Percentiles rank a stretch among this genome's conserved stretches.
Conservation (phyloP, 2,113 vertebrate genomes). For the Tachuris rubrigastra region DNA sequence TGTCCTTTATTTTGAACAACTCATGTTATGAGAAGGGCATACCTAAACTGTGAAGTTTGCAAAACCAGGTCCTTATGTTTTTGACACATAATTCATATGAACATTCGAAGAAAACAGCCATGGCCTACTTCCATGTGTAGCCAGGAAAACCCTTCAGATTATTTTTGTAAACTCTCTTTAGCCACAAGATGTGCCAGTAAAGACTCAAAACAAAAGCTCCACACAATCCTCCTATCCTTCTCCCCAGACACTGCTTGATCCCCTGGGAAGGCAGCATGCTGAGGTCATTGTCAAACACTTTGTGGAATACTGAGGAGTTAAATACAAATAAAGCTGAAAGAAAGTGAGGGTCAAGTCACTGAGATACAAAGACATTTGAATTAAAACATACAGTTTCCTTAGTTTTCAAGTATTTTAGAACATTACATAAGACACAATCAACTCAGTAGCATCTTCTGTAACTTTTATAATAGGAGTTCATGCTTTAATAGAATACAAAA, state of each 20-base stretch:
- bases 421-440: neutral
- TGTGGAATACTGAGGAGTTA: neutral
- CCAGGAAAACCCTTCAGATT: neutral
- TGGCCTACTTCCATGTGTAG: neutral
- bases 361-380: neutral
- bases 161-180: neutral
- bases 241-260: neutral
- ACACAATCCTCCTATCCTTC: neutral
- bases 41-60: neutral
- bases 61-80: neutral
- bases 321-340: neutral
- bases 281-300: neutral
- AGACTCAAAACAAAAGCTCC: neutral
- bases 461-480: neutral
- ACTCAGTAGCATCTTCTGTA: neutral
- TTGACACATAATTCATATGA: neutral
- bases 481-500: neutral
- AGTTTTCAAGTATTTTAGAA: neutral
- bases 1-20: neutral
- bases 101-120: rapidly evolving
- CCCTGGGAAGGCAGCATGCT: neutral
- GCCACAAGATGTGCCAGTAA: neutral
- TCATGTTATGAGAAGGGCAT: neutral
- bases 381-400: neutral
- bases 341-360: neutral